A percentile compares a stretch with the other conserved stretches of the same genome.
These are phyloP conservation scores for Rynchops niger DNA, from an alignment of 2,113 vertebrate genomes.

Conservation along the genomic window DNA sequence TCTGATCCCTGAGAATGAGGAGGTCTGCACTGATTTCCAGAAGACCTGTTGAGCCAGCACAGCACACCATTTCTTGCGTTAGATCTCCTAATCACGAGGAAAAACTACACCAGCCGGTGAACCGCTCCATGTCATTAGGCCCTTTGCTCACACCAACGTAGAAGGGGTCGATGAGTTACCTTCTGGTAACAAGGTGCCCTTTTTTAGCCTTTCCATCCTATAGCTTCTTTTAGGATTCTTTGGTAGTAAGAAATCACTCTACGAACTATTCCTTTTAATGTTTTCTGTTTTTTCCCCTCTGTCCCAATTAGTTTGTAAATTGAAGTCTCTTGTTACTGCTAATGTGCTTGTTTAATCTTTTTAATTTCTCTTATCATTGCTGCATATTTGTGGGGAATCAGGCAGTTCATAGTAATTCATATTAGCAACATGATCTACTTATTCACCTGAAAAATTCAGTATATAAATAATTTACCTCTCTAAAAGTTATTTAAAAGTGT, in stretches of 20 bases:
- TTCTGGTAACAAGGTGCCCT: neutral
- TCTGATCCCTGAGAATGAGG: neutral
- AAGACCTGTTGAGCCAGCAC: neutral
- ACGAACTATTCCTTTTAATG: neutral
- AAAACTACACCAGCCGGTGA: neutral
- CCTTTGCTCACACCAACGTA: neutral
- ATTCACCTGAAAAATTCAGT: neutral
- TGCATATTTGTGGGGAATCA: neutral
- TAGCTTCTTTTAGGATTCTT: neutral
- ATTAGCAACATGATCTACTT: neutral
- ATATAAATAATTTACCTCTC: neutral
- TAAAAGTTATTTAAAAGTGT: neutral
- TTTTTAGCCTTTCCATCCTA: neutral
- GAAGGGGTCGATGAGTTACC: fast-evolving
- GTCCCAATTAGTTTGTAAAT: neutral
- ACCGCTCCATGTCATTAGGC: fast-evolving
- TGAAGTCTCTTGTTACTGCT: neutral
- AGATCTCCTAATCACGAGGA: neutral
- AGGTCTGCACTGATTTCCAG: neutral
- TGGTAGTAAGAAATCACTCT: neutral
- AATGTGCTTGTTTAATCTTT: neutral
- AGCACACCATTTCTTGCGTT: fast-evolving
- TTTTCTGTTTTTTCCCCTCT: neutral
- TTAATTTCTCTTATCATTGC: neutral
- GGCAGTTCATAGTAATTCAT: neutral